Conservation (phyloP, 2,888 invertebrate genomes). For the Cerastis leucographa region DNA sequence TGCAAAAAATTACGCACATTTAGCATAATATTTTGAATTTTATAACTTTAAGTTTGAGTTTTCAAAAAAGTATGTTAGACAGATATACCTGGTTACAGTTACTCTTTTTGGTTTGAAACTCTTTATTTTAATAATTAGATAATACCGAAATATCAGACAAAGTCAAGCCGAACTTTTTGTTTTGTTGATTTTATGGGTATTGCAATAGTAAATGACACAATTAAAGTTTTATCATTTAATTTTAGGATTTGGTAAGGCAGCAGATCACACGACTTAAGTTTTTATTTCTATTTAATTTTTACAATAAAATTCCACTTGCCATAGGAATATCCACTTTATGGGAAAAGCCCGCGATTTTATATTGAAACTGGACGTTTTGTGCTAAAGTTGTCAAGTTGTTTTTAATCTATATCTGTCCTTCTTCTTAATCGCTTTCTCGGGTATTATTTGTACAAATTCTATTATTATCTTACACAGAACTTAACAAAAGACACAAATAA, state of each 20-base stretch:
- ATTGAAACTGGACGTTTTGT: neutral
- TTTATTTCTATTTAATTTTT: neutral
- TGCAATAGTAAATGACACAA: neutral
- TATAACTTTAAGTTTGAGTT: slow-evolving; percentile 6
- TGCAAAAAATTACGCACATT: neutral
- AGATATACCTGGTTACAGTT: no score
- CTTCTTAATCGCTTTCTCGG: neutral
- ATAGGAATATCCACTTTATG: neutral
- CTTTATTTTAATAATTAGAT: neutral
- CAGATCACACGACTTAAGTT: neutral
- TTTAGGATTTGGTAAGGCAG: neutral
- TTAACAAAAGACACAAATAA: neutral
- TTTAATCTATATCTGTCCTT: neutral
- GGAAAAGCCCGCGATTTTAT: neutral
- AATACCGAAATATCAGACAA: neutral
- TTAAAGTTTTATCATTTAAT: neutral
- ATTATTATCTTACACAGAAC: neutral
- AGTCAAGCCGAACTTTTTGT: neutral
- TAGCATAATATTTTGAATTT: neutral
- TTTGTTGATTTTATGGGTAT: neutral
- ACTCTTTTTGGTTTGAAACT: neutral
- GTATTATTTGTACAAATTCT: no score
- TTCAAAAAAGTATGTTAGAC: neutral
- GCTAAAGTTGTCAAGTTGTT: neutral
- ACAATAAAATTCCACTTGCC: neutral